Evolutionary conservation across 2,113 vertebrate species (phyloP).

Genomic region (Syngnathus typhle): DNA sequence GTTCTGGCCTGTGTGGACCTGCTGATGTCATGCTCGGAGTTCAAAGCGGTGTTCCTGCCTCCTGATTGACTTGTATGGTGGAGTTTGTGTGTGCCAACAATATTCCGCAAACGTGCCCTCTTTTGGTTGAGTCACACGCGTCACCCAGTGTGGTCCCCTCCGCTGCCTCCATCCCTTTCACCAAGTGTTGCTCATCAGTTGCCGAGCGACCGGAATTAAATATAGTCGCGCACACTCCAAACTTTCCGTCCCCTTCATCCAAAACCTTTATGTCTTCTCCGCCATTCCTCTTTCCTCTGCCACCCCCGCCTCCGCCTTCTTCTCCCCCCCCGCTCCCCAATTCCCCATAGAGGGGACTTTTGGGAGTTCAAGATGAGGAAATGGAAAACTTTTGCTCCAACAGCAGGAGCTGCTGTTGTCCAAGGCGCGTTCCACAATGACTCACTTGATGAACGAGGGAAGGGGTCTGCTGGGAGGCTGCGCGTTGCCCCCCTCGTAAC

Average conservation of each 20-base stretch:
- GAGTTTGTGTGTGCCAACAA: slow-evolving; percentile 4
- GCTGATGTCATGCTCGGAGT: slow-evolving; percentile 30
- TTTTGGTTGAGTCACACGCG: slow-evolving; percentile 22
- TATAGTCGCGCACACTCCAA: slow-evolving; percentile 68
- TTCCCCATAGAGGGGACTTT: slow-evolving; percentile 58
- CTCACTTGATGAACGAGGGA: slow-evolving; percentile 60
- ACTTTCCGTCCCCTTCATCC: slow-evolving; percentile 72
- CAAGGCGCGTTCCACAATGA: slow-evolving; percentile 63
- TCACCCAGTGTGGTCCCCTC: slow-evolving; percentile 55
- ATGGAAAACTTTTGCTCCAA: slow-evolving; percentile 73
- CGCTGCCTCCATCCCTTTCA: slow-evolving; percentile 51
- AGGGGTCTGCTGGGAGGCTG: slow-evolving; percentile 43
- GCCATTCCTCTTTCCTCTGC: slow-evolving; percentile 20
- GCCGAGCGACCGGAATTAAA: slow-evolving; percentile 72
- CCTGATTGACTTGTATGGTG: slow-evolving; percentile 3
- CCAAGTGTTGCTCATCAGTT: slow-evolving; percentile 66
- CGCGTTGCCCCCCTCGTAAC: slow-evolving; percentile 31
- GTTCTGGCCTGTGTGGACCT: not conserved
- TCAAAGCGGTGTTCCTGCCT: slow-evolving; percentile 17
- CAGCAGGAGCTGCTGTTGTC: slow-evolving; percentile 66
- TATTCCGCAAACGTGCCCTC: slow-evolving; percentile 10
- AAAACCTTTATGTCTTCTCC: slow-evolving; percentile 58
- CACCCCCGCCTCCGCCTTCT: slow-evolving; percentile 11
- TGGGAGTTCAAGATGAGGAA: slow-evolving; percentile 67
- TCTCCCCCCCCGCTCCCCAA: slow-evolving; percentile 41